Evolutionary conservation across 2,797 vertebrate species (phyloP).

Genomic region (Tarsius wallacei): DNA sequence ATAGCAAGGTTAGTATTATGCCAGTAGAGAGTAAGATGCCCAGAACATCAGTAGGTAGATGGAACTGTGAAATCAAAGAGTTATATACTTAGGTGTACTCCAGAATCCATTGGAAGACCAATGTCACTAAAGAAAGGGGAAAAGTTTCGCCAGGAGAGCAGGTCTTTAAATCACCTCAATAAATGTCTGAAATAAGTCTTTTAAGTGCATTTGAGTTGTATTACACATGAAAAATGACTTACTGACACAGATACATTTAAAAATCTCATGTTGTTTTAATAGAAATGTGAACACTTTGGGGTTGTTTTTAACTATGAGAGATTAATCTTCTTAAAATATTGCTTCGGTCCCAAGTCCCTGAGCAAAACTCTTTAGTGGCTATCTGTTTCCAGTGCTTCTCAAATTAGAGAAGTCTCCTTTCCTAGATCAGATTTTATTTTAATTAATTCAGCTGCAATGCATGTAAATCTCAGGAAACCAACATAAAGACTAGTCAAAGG

Average conservation of each 20-base stretch:
- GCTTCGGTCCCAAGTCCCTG: conserved; percentile 42
- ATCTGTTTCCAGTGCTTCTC: background rate
- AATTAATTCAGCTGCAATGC: background rate
- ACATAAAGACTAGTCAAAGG: background rate
- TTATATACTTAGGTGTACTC: background rate
- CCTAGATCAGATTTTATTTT: conserved; percentile 17
- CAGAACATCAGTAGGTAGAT: background rate
- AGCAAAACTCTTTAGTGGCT: conserved; percentile 62
- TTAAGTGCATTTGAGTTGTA: conserved; percentile 66
- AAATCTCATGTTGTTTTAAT: conserved; percentile 67
- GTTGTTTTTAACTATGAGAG: conserved; percentile 63
- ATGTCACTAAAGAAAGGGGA: conserved; percentile 51
- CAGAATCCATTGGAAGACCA: conserved; percentile 47
- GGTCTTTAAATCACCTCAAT: conserved; percentile 61
- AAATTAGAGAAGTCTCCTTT: background rate
- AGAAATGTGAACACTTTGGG: conserved; percentile 59
- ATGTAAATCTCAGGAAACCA: background rate
- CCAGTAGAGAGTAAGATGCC: background rate
- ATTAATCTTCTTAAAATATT: conserved; percentile 73
- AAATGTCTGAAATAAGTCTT: conserved; percentile 70
- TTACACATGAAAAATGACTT: conserved; percentile 67
- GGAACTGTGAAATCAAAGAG: conserved; percentile 9
- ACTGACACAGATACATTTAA: conserved; percentile 60
- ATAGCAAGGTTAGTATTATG: conserved; percentile 22
- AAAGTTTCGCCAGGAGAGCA: conserved; percentile 37